A percentile compares a stretch with the other conserved stretches of the same genome.
These are phyloP conservation scores for Plagodis dolabraria DNA, from an alignment of 2,888 invertebrate genomes.

Conservation along the genomic window DNA sequence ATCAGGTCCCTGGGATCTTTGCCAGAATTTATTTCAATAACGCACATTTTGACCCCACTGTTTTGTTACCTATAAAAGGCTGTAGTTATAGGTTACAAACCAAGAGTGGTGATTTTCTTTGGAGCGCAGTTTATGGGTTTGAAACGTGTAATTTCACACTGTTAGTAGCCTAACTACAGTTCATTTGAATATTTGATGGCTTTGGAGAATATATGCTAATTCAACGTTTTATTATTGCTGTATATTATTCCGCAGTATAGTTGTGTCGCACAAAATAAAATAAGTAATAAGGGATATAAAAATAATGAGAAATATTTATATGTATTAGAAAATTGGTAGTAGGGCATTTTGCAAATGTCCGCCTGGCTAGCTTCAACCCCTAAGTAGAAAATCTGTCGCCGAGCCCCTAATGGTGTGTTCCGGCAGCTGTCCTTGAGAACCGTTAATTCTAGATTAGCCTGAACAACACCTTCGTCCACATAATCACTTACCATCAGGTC, in stretches of 20 bases:
- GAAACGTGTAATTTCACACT: constrained; percentile 32
- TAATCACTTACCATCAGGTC: no score
- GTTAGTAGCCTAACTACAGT: constrained; percentile 15
- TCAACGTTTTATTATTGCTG: constrained; percentile 14
- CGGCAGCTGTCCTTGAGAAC: no score
- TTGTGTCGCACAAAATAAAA: background rate
- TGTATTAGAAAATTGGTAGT: background rate
- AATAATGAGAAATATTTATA: background rate
- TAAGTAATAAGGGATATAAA: background rate
- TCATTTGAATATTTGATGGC: constrained; percentile 35
- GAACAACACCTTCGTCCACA: no score
- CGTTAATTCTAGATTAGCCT: no score
- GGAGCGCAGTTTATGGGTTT: constrained; percentile 10
- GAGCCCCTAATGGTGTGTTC: no score
- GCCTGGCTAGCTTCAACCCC: no score
- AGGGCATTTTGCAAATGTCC: no score
- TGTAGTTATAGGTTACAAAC: constrained; percentile 14
- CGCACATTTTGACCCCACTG: constrained; percentile 33
- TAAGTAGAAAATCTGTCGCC: no score
- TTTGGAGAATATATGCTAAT: constrained; percentile 33
- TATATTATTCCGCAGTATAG: constrained; percentile 5
- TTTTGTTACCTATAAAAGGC: constrained; percentile 19
- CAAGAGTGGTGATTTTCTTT: constrained; percentile 29
- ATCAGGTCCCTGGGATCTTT: constrained; percentile 47
- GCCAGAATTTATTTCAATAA: constrained; percentile 51